Base-by-base conservation (phyloP, 2,797 vertebrate species). In the Peromyscus nudipes region DNA sequence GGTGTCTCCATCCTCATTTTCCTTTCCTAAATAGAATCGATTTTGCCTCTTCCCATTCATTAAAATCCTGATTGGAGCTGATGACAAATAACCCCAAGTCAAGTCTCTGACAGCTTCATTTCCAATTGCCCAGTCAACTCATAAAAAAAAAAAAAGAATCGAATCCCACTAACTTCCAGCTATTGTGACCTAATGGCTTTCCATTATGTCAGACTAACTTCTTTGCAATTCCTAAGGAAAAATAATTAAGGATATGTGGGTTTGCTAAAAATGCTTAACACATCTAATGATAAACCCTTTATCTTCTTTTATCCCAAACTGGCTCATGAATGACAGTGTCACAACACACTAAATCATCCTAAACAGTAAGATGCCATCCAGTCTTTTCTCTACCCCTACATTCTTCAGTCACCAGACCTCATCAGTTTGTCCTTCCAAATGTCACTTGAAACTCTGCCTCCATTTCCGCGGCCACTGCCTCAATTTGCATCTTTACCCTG, bases 121-220 rank as follows among this genome's bases (percentile, higher is more conserved):
- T 96, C 81, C 89, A 93, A 86, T 92, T 71, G 92, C 43, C 86
- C 19, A 57, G 31, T 89, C 80, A 95, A 77, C 17, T 83, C 52
- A 77, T 69, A 94, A 95, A 92, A 83, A 93, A 94, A 95, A 92
- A 83, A 93, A 95, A 92, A 83, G 16, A 93, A 92, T 95, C 57
- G 29, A 95, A 96, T 95, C 57, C 7, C 12, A 43, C 46, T 91
- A 16, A 83, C 62, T 91, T 90, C 79, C 46, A 95, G 60, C 75
- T 93, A 80, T 46, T 94, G 82, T 87, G 93, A 92, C 57, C 27
- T 81, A 77, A 92, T 73, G 46, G 62, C 31, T 97, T 95, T 88
- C 88, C 92, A 65, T 91, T 94, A 64, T 71, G 79, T 88, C 93
- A 95, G 67, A 83, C 73, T 49, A 83, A 76, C 49, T 75, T 52